Evolutionary conservation across 2,113 vertebrate genomes (phyloP), one percentile per base, ranked within the genome.

Genomic region (Ornithorhynchus anatinus): DNA sequence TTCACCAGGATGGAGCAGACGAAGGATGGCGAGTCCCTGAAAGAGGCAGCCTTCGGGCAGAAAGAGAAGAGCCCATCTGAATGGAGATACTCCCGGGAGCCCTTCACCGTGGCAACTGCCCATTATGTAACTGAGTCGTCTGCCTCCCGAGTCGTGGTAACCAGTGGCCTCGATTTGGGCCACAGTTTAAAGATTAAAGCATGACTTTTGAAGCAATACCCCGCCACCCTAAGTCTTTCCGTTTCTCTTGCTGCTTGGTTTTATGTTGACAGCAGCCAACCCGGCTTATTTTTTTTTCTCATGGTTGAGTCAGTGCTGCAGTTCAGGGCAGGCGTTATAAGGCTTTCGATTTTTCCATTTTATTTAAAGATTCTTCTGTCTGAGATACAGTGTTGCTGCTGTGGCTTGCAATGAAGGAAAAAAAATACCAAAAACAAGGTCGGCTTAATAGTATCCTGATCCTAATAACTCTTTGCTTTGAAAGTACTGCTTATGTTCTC

Each of bases 131-230:
- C 89, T 27, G 92, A 94, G 84, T 93, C 92, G 0, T 86, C 96
- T 0, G 81, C 94, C 1, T 84, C 94, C 76, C 94, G 71, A 96
- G 94, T 95, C 59, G 92, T 93, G 94, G 95, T 95, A 95, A 95
- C 92, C 82, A 84, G 84, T 67, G 91, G 84, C 86, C 83, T 86
- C 85, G 80, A 45, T 84, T 84, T 13, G 14, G 38, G 80, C 86
- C 86, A 51, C 76, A 2, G 79, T 72, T 88, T 89, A 83, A 84
- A 77, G 79, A 89, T 88, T 82, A 89, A 86, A 91, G 94, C 94
- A 95, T 95, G 94, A 89, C 52, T 57, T 71, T 63, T 43, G 50
- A 87, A 85, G 79, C 91, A 72, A 89, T 58, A 73, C 89, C 89
- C 74, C 90, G 87, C 89, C 72, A 69, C 88, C 89, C 89, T 71